Base-by-base conservation (phyloP, 2,888 invertebrate species). In the Cheilosia pagana region DNA sequence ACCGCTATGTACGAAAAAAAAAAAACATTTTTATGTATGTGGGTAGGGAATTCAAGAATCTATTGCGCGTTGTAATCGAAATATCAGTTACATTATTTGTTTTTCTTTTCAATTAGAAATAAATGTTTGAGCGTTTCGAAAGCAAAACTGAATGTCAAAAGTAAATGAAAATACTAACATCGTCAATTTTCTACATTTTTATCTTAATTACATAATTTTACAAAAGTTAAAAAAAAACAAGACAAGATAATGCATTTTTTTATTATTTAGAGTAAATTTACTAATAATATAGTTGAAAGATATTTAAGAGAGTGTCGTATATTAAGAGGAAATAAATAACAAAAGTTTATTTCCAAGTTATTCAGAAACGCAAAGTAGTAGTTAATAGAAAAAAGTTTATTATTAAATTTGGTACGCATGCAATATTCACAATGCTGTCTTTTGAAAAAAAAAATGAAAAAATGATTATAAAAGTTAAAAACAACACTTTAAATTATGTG, bases 201-300 rank as follows among this genome's bases (percentile, higher is more conserved):
- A 60, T 31, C 53, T 68, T 76, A 76, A 68, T 7, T 23, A 48
- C 21, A 48, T 62, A 50, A 59, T 68, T 68, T 68, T 68, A 52
- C 19, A 41, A 53, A 45, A 63, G 63, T 53, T 39, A 43, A 43
- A 45, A 43, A 43, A 68, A 81, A 75, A 81, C 81, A 81, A 81
- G 85, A 85, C 85, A 67, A 81, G 23, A 85, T 75, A 85, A 85
- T 85, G 85, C 85, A 85, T 85, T 85, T 85, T 76, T 68, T 81
- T 71, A 81, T 81, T 76, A 85, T 81, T 85, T 85, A 85, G 83
- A 63, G 28, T 77, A 71, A 71, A 76, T 68, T 72, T 77, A 68
- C 52, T 71, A 77, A 81, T 71, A 77, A 81, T 59, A 39, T 81
- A 76, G 70, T 48, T 67, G 39, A 60, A 53, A 70, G 16, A 12